These are phyloP conservation scores for Cordilura impudica DNA, from an alignment of 2,888 invertebrate species.

Conservation along the genomic window DNA sequence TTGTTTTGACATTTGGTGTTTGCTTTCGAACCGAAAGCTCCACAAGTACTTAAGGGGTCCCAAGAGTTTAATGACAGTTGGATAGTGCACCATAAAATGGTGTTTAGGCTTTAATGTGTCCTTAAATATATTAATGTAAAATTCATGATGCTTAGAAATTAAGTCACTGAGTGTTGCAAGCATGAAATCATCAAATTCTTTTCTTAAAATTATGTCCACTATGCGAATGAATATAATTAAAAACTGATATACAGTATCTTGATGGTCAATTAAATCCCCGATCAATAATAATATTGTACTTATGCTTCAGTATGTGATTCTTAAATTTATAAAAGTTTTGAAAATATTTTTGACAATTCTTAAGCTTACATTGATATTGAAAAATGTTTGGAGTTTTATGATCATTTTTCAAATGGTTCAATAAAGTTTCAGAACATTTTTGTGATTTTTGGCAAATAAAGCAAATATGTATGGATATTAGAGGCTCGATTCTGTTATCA, in stretches of 20 bases:
- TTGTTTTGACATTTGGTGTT: too few relatives aligned
- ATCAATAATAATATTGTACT: conserved; percentile 52
- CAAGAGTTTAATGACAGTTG: too few relatives aligned
- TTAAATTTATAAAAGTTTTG: conserved; percentile 34
- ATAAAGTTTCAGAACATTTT: conserved; percentile 17
- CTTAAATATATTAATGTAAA: too few relatives aligned
- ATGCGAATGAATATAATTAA: conserved; percentile 47
- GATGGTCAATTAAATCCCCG: too few relatives aligned
- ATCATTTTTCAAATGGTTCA: conserved; percentile 5
- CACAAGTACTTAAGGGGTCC: too few relatives aligned
- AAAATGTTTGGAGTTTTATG: conserved; percentile 18
- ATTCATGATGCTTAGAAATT: too few relatives aligned
- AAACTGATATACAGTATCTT: conserved; percentile 52
- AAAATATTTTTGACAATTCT: conserved; percentile 19
- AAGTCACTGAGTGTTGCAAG: too few relatives aligned
- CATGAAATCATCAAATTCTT: too few relatives aligned
- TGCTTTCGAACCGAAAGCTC: too few relatives aligned
- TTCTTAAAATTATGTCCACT: too few relatives aligned
- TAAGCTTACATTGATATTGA: conserved; percentile 12
- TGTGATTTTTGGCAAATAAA: conserved; percentile 26
- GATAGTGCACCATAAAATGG: too few relatives aligned
- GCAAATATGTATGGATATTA: conserved; percentile 40
- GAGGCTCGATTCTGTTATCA: not conserved
- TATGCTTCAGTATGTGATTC: conserved; percentile 30
- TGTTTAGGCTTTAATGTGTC: too few relatives aligned